Evolutionary conservation across 2,113 vertebrate genomes (phyloP).

Genomic region (Lasiurus borealis): DNA sequence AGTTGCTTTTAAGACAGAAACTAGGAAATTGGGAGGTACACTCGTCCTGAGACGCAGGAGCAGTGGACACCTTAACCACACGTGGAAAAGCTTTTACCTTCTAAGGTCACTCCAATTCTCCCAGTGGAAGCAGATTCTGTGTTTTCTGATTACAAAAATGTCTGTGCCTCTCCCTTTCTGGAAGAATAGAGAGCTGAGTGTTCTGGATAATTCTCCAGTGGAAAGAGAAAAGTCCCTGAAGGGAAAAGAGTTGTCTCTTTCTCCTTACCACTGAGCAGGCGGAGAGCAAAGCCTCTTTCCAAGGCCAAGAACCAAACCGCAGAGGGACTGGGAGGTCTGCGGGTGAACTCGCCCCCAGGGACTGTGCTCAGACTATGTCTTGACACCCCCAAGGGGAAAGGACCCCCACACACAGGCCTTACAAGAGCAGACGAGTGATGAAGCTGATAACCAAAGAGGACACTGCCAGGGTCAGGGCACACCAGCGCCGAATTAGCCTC

Average conservation of each 20-base stretch:
- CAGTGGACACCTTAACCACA: no score
- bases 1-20: background rate
- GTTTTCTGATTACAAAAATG: background rate
- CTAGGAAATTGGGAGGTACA: background rate
- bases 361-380: rapidly evolving
- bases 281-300: background rate
- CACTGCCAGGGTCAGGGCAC: background rate
- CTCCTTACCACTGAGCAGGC: background rate
- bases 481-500: background rate
- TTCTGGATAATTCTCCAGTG: background rate
- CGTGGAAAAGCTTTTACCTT: background rate
- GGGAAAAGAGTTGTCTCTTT: background rate
- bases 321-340: background rate
- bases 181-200: background rate
- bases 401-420: no score
- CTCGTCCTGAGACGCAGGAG: background rate
- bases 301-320: background rate
- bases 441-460: background rate
- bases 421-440: background rate
- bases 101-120: background rate
- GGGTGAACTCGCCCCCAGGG: background rate
- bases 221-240: background rate
- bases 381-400: no score
- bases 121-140: background rate
- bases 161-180: background rate